phyloP scores from a whole-genome alignment of 2,113 vertebrate species.

The Pelmatolapia mariae region DNA sequence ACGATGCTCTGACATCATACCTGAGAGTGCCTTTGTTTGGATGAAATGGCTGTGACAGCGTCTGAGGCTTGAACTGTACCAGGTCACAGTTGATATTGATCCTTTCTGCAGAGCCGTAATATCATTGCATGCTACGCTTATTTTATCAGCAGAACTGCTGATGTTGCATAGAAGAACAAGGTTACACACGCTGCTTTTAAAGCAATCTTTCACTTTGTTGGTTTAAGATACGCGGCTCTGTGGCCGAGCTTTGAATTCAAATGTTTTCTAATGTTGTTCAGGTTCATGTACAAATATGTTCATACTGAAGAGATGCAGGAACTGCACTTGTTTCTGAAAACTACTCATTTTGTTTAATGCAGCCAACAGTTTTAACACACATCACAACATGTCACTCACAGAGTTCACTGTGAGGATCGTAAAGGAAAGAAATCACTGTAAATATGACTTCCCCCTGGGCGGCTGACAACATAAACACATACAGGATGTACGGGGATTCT shows the following conservation, averaged over 20 bases:
- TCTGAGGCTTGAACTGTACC: background rate
- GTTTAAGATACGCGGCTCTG: background rate
- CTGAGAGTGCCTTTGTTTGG: background rate
- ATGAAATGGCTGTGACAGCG: conserved; percentile 3
- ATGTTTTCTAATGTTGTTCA: background rate
- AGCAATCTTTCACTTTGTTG: conserved; percentile 10
- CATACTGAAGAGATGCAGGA: background rate
- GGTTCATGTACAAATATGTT: background rate
- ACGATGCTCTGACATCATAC: background rate
- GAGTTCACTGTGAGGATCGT: background rate
- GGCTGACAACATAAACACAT: background rate
- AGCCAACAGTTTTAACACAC: background rate
- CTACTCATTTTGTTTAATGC: background rate
- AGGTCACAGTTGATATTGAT: conserved; percentile 32
- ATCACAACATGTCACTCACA: background rate
- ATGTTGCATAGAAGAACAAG: conserved; percentile 22
- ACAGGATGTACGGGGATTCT: background rate
- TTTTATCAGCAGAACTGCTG: conserved; percentile 41
- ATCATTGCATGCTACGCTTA: conserved; percentile 5
- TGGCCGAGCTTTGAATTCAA: background rate
- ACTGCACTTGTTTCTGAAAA: background rate
- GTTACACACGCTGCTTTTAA: background rate
- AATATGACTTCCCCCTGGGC: background rate
- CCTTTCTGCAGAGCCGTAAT: background rate
- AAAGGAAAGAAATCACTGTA: background rate